A percentile compares a stretch with the other conserved stretches of the same genome.
phyloP scores from a whole-genome alignment of 2,797 vertebrate genomes.

The Lepilemur septentrionalis region DNA sequence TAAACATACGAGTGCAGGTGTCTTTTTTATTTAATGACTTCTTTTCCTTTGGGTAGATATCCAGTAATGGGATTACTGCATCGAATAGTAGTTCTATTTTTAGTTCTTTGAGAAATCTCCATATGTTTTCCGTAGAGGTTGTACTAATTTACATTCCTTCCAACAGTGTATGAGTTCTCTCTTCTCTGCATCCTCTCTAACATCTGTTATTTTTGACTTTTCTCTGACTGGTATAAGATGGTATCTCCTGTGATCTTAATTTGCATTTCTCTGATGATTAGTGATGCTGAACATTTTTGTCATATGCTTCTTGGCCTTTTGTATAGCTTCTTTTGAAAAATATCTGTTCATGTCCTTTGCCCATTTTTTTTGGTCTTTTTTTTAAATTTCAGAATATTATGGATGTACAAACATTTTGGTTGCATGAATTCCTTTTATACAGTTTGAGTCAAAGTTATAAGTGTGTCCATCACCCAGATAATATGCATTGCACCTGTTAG shows the following conservation, averaged over 20 bases:
- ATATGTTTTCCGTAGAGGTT: background rate
- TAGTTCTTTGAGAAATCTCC: background rate
- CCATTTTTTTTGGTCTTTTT: too few relatives aligned
- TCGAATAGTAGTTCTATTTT: background rate
- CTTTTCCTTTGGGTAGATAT: too few relatives aligned
- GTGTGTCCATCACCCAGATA: too few relatives aligned
- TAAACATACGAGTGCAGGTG: too few relatives aligned
- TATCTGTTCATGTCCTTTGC: background rate
- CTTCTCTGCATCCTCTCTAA: background rate
- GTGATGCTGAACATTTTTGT: background rate
- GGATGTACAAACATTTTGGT: too few relatives aligned
- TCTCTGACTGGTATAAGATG: background rate
- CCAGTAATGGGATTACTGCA: too few relatives aligned
- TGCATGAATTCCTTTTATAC: too few relatives aligned
- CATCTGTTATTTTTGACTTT: background rate
- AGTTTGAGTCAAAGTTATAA: too few relatives aligned
- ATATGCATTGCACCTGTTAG: too few relatives aligned
- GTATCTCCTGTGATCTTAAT: background rate
- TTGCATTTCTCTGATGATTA: background rate
- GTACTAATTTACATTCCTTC: background rate
- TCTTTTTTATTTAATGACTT: too few relatives aligned
- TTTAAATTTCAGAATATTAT: too few relatives aligned
- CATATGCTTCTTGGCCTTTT: background rate
- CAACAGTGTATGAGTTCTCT: background rate
- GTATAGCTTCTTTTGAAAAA: background rate